phyloP scores from a whole-genome alignment of 2,113 vertebrate genomes.

The Toxotes jaculatrix region DNA sequence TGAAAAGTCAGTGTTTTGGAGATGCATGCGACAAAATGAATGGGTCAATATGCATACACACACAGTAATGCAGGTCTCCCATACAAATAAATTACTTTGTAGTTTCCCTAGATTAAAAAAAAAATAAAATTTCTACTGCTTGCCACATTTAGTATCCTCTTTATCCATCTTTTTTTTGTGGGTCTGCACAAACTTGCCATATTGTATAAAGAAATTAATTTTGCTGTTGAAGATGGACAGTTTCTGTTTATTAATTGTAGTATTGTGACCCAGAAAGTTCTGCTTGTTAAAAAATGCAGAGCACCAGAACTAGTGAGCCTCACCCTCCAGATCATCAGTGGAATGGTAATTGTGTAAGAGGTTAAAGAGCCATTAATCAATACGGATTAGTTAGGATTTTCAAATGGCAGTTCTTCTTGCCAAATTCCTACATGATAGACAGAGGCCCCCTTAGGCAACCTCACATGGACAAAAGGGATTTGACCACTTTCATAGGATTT shows the following conservation, averaged over 20 bases:
- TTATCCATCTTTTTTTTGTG: constrained; percentile 10
- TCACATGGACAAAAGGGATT: constrained; percentile 52
- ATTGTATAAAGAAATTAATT: constrained; percentile 11
- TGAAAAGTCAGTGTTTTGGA: too few relatives aligned
- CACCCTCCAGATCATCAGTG: constrained; percentile 27
- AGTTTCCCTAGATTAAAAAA: neutral
- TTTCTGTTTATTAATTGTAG: neutral
- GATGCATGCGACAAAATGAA: neutral
- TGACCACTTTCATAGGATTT: constrained; percentile 62
- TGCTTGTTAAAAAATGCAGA: neutral
- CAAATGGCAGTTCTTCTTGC: constrained; percentile 36
- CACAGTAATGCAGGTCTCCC: neutral
- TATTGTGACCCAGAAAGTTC: neutral
- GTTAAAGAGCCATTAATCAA: constrained; percentile 68
- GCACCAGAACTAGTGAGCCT: constrained; percentile 3
- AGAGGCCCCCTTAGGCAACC: constrained; percentile 37
- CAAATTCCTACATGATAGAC: constrained; percentile 49
- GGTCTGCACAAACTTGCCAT: constrained; percentile 28
- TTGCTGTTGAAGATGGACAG: constrained; percentile 7
- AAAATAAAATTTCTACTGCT: neutral
- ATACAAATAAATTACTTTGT: neutral
- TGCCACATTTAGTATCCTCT: constrained; percentile 23
- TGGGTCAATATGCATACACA: constrained; percentile 3
- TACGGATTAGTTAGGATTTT: constrained; percentile 61
- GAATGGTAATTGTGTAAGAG: constrained; percentile 54